Evolutionary conservation across 2,888 invertebrate species (phyloP).

Genomic region (Hemithea aestivaria): DNA sequence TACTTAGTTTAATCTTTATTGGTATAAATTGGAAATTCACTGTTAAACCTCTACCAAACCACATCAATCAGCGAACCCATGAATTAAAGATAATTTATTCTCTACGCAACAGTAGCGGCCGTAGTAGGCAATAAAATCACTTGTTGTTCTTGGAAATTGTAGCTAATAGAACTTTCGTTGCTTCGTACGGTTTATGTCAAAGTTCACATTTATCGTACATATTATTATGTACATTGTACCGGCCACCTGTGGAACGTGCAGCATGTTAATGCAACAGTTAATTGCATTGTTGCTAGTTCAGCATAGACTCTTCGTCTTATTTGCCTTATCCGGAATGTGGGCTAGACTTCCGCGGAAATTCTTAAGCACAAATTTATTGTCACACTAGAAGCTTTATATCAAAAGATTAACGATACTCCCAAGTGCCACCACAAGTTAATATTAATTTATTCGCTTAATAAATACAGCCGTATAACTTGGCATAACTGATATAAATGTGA

Average conservation of each 20-base stretch:
- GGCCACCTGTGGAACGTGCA: conserved; percentile 7
- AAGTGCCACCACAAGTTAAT: conserved; percentile 15
- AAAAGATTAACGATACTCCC: conserved; percentile 14
- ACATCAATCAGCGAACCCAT: conserved; percentile 12
- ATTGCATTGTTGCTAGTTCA: conserved; percentile 24
- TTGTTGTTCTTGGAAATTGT: conserved; percentile 20
- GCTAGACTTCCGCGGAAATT: conserved; percentile 5
- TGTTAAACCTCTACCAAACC: neutral
- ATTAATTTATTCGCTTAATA: conserved; percentile 29
- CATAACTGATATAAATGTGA: conserved; percentile 27
- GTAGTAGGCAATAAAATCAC: conserved; percentile 17
- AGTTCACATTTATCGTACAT: conserved; percentile 29
- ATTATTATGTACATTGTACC: conserved; percentile 1
- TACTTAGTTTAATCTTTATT: too few relatives aligned
- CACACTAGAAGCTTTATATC: conserved; percentile 5
- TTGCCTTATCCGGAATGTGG: conserved; percentile 8
- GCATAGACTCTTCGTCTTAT: conserved; percentile 12
- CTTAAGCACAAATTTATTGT: conserved; percentile 7
- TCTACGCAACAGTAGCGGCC: conserved; percentile 11
- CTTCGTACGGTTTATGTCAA: conserved; percentile 27
- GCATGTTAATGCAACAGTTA: conserved; percentile 14
- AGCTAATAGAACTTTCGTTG: conserved; percentile 20
- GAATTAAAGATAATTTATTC: conserved; percentile 16
- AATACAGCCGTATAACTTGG: conserved; percentile 20
- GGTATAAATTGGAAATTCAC: neutral